These are phyloP conservation scores for Anagyrus pseudococci DNA, from an alignment of 2,888 invertebrate genomes.

Conservation along the genomic window DNA sequence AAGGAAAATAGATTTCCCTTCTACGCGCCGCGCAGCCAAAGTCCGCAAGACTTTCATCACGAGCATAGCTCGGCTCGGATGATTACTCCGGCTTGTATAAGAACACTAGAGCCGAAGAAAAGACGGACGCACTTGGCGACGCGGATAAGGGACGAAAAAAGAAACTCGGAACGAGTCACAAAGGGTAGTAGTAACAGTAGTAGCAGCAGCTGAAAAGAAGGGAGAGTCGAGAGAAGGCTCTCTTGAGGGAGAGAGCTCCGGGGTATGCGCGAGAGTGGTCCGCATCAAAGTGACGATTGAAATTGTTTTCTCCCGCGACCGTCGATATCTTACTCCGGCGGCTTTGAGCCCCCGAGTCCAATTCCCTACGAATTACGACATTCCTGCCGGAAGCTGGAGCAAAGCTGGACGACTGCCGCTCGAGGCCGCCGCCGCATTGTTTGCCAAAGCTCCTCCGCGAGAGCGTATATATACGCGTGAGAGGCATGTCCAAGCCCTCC, in stretches of 20 bases:
- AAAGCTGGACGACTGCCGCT: no score
- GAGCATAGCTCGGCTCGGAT: background rate
- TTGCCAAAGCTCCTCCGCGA: no score
- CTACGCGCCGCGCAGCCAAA: no score
- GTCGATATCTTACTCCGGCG: no score
- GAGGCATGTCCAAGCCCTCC: no score
- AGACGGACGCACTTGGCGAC: background rate
- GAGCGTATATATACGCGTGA: no score
- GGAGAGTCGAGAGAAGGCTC: background rate
- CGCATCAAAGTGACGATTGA: slow-evolving; percentile 31
- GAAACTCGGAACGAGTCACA: no score
- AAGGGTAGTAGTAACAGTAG: background rate
- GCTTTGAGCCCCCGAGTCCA: no score
- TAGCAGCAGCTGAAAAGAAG: background rate
- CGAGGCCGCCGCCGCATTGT: no score
- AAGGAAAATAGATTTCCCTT: background rate
- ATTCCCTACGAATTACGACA: background rate
- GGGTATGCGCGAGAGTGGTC: background rate
- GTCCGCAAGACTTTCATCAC: slow-evolving; percentile 17
- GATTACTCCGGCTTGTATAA: background rate
- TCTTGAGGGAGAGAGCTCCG: background rate
- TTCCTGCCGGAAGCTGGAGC: no score
- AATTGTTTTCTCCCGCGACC: slow-evolving; percentile 17
- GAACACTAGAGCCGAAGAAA: background rate
- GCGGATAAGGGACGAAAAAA: background rate